Base-by-base conservation (phyloP, 1,140 invertebrate genomes). In the Tachypleus tridentatus region DNA sequence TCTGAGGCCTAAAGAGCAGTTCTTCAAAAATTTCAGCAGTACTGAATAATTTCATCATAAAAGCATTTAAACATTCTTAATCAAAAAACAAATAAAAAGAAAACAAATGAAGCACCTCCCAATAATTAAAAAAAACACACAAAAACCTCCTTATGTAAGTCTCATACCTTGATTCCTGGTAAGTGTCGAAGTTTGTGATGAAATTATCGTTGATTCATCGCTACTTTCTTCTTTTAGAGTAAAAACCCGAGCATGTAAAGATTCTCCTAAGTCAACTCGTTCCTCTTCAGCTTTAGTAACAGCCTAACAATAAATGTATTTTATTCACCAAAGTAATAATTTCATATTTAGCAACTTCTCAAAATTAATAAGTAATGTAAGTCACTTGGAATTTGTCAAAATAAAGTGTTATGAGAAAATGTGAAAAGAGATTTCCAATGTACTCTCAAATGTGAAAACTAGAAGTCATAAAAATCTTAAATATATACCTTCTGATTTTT, bases 161-260 rank as follows among this genome's bases (percentile, higher is more conserved):
- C 53, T 8, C 53, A 54, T 7, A 76, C 76, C 77, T 69, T 94
- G 89, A 78, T 93, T 96, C 72, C 94, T 83, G 6, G 94, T 97
- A 4, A 97, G 80, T 0, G 94, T 97, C 3, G 93, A 96, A 0
- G 93, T 96, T 77, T 96, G 92, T 29, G 91, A 93, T 11, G 93
- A 96, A 64, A 96, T 96, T 64, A 97, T 91, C 0, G 93, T 97
- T 8, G 91, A 94, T 74, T 97, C 94, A 77, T 97, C 94, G 66
- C 91, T 95, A 71, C 93, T 96, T 76, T 97, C 93, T 74, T 96
- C 93, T 74, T 80, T 78, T 6, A 69, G 56, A 48, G 60, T 64
- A 51, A 66, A 68, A 49, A 63, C 56, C 49, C 64, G 64, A n/a
- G 52, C 57, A 56, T 64, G 51, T 29, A 68, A 51, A 9, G 61